Evolutionary conservation across 2,888 invertebrate species (phyloP).

Genomic region (Tethea ocularis): DNA sequence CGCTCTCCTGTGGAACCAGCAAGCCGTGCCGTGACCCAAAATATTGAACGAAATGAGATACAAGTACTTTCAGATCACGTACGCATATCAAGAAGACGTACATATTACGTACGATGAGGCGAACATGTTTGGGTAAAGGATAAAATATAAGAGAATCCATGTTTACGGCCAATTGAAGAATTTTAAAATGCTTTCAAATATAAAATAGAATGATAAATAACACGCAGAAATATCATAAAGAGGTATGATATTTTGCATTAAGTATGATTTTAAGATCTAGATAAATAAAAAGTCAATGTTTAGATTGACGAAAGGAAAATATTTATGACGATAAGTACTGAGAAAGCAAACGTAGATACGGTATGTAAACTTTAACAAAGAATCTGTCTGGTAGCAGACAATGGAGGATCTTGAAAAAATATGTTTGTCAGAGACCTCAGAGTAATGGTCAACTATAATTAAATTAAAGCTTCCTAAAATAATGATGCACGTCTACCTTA

Average conservation of each 20-base stretch:
- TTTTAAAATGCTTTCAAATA: background rate
- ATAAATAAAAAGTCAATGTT: background rate
- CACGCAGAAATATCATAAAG: background rate
- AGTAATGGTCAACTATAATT: no score
- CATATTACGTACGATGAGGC: slow-evolving; percentile 13
- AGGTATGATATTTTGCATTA: background rate
- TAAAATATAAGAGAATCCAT: background rate
- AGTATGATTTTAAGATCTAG: background rate
- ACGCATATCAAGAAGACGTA: slow-evolving; percentile 17
- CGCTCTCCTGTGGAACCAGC: slow-evolving; percentile 15
- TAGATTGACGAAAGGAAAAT: background rate
- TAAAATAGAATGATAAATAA: no score
- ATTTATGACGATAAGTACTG: background rate
- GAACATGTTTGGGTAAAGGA: slow-evolving; percentile 14
- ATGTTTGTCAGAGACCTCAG: background rate
- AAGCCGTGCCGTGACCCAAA: slow-evolving; percentile 23
- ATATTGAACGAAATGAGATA: slow-evolving; percentile 15
- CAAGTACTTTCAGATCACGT: slow-evolving; percentile 27
- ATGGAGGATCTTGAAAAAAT: background rate
- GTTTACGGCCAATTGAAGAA: background rate
- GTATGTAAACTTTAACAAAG: background rate
- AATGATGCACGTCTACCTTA: background rate
- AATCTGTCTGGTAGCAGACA: background rate
- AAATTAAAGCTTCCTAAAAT: no score
- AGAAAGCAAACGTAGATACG: background rate